Evolutionary conservation across 1,140 invertebrate species (phyloP), one percentile per base, ranked within the genome.

Genomic region (Trachymyrmex septentrionalis): DNA sequence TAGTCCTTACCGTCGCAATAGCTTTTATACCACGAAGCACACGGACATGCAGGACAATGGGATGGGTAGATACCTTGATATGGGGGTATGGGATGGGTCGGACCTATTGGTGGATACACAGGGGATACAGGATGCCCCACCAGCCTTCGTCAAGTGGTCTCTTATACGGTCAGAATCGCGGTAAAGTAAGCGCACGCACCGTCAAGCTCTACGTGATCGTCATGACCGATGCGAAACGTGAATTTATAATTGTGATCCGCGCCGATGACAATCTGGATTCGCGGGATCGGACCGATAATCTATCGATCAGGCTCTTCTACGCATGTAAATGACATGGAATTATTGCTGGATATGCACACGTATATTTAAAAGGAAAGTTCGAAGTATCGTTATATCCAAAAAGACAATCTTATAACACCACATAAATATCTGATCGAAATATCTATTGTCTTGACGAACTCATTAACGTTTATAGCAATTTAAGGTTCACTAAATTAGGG

Each of bases 1-100:
- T 90, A 77, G 53, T 76, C n/a, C 55, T 88, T 57, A 86, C 85
- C 76, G 69, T 72, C 67, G 91, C 91, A 92, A 93, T 92, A 87
- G 91, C 93, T 94, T 94, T 93, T 94, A 94, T 94, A 94, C 93
- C 90, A 86, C 67, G 61, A 85, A 84, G 44, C 78, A 82, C 86
- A 86, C 82, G 64, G 85, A 73, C 63, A 67, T 73, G 61, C 48
- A 86, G 81, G 73, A 72, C 16, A 14, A 92, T 87, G 66, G 76
- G 86, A 89, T 55, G 69, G 85, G 78, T 66, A 50, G 78, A 3
- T 55, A 38, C 81, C 71, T 85, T 59, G 34, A 44, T 69, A 73
- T 53, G 71, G 71, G 55, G 76, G 71, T 67, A 87, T 76, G 88
- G 75, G 87, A 87, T 71, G 81, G 73, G 86, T 75, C 80, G 73